phyloP scores from a whole-genome alignment of 2,113 vertebrate species.

The Melanocharis versteri region DNA sequence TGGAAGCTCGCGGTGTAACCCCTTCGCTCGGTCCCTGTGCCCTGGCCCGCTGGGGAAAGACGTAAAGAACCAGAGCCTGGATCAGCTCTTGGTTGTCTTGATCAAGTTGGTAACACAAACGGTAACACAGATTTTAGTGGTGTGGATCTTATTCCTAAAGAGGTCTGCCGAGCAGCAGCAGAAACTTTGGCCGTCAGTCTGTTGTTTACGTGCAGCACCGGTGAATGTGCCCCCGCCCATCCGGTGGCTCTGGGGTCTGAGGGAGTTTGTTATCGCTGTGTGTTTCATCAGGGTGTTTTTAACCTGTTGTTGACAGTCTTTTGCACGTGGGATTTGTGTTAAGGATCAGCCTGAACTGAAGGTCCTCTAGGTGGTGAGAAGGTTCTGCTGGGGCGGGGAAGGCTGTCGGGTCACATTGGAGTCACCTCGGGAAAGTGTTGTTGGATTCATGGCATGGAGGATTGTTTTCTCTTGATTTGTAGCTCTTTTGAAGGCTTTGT shows the following conservation, averaged over 20 bases:
- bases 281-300: fast-evolving
- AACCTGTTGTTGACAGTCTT: fast-evolving
- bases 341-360: neutral
- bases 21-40: neutral
- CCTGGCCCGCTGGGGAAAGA: neutral
- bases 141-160: fast-evolving
- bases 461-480: neutral
- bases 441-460: neutral
- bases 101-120: fast-evolving
- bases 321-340: fast-evolving
- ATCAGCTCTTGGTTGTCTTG: neutral
- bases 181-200: neutral
- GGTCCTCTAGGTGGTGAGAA: neutral
- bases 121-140: neutral
- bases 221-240: too few species aligned
- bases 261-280: fast-evolving
- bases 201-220: fast-evolving
- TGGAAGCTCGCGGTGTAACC: too few species aligned
- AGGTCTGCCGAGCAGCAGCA: too few species aligned
- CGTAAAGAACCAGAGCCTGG: too few species aligned
- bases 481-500: neutral
- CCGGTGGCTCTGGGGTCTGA: neutral
- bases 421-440: neutral
- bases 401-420: neutral
- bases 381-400: neutral